phyloP scores from a whole-genome alignment of 1,140 invertebrate genomes.

The Panagrolaimus sp. region DNA sequence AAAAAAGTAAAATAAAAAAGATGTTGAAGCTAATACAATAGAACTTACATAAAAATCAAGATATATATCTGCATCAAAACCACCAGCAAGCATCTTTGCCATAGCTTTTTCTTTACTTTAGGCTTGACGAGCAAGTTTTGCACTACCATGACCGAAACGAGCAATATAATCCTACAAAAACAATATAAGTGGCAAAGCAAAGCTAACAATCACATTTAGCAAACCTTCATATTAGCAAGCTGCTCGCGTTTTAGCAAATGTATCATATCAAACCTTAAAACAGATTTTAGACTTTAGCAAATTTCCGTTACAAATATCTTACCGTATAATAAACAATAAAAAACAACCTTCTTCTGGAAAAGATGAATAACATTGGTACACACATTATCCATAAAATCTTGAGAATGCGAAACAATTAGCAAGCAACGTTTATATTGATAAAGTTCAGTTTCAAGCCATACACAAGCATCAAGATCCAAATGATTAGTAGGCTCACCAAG shows the following conservation, averaged over 20 bases:
- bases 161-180: conserved; percentile 85
- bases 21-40: no score
- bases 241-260: conserved; percentile 85
- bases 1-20: no score
- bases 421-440: conserved; percentile 92
- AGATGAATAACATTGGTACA: conserved; percentile 94
- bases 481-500: conserved; percentile 96
- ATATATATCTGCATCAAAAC: no score
- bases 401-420: conserved; percentile 94
- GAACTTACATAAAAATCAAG: no score
- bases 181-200: background rate
- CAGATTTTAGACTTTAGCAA: background rate
- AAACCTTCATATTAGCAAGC: conserved; percentile 94
- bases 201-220: no score
- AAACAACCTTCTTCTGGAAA: conserved; percentile 82
- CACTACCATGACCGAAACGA: conserved; percentile 95
- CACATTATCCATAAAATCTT: conserved; percentile 89
- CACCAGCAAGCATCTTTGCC: conserved; percentile 96
- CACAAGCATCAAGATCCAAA: conserved; percentile 98
- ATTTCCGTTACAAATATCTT: conserved; percentile 60
- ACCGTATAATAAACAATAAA: no score
- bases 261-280: conserved; percentile 79
- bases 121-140: conserved; percentile 92
- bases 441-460: conserved; percentile 83
- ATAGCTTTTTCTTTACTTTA: conserved; percentile 98